phyloP scores from a whole-genome alignment of 2,888 invertebrate species.

The Euplagia quadripunctaria region DNA sequence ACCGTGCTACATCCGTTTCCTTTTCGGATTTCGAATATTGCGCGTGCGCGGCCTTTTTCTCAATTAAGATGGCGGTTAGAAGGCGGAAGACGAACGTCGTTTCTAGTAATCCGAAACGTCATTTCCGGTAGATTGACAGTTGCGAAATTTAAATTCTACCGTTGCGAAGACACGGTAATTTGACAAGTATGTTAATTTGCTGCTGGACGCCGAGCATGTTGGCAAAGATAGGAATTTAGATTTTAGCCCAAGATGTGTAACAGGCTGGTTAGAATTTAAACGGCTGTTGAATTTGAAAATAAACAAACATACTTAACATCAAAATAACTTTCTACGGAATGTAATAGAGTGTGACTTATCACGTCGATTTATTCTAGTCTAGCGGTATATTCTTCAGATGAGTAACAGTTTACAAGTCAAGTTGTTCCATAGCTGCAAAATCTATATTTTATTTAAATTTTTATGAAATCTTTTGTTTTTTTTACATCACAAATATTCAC shows the following conservation, averaged over 20 bases:
- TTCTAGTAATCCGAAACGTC: constrained; percentile 53
- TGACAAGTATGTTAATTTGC: constrained; percentile 41
- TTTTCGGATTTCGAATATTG: constrained; percentile 66
- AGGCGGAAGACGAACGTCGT: constrained; percentile 59
- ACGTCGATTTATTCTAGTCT: background rate
- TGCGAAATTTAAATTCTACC: constrained; percentile 55
- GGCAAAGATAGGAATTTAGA: constrained; percentile 3
- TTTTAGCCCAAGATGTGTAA: constrained; percentile 1
- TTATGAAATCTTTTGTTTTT: too few relatives aligned
- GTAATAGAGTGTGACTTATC: background rate
- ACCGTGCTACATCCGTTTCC: constrained; percentile 82
- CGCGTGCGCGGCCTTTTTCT: constrained; percentile 63
- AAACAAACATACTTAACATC: background rate
- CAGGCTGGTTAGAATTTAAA: background rate
- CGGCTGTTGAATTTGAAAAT: background rate
- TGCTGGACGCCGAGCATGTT: constrained; percentile 12
- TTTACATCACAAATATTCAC: too few relatives aligned
- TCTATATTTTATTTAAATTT: too few relatives aligned
- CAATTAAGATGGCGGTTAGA: constrained; percentile 62
- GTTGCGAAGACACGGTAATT: constrained; percentile 37
- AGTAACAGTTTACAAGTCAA: background rate
- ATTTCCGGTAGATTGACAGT: constrained; percentile 52
- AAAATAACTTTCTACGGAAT: background rate
- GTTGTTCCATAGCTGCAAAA: too few relatives aligned
- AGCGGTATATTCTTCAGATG: background rate